Percentiles rank a stretch among this genome's conserved stretches.
Conservation (phyloP, 2,797 vertebrate species). For the Muscicapa striata region DNA sequence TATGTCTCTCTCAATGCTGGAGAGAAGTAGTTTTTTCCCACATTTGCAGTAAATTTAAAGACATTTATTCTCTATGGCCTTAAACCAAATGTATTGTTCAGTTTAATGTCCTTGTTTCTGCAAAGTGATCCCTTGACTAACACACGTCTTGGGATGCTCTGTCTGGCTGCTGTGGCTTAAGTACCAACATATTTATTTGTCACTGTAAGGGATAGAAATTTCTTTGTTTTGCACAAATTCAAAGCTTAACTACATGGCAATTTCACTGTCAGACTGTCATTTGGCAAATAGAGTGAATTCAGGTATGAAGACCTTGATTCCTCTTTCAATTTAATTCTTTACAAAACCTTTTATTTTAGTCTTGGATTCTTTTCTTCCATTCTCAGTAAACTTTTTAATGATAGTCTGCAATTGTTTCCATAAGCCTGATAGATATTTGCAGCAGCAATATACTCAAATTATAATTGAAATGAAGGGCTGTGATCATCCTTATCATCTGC, state of each 20-base stretch:
- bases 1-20: not conserved
- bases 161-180: not conserved
- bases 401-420: not conserved
- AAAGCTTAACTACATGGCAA: not conserved
- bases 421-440: constrained; percentile 9
- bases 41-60: not conserved
- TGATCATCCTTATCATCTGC: constrained; percentile 44
- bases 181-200: not conserved
- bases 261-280: not conserved
- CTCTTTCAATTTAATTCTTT: not conserved
- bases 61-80: not conserved
- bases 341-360: not conserved
- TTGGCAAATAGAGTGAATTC: not conserved
- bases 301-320: not conserved
- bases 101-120: not conserved
- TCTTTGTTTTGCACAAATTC: not conserved
- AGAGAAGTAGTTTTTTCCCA: not conserved
- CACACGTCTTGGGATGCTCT: not conserved
- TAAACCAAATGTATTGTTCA: not conserved
- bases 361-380: not conserved
- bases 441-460: constrained; percentile 23
- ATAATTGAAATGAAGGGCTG: constrained; percentile 25
- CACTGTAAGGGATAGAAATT: not conserved
- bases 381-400: not conserved
- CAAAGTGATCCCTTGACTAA: not conserved